Base-by-base conservation (phyloP, 1,140 invertebrate genomes). In the Conus betulinus region DNA sequence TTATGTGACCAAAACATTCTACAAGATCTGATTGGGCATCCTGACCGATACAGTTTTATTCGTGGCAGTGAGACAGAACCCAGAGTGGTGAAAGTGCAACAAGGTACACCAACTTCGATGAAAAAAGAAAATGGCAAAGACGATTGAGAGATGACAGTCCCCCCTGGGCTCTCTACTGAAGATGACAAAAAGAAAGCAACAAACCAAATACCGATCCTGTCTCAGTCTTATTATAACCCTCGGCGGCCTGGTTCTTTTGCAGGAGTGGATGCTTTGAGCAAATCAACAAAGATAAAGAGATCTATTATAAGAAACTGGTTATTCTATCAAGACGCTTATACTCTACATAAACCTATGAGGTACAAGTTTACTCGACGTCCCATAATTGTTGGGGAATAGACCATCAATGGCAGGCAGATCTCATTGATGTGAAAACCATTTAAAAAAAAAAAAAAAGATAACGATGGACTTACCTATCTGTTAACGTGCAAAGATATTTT, bases 371-470 rank as follows among this genome's bases (percentile, higher is more conserved):
- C 67, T 52, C 79, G 88, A 3, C 76, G 82, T 39, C 25, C 67
- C 10, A 87, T 81, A 7, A 83, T 89, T n/a, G 90, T 90, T 3
- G 39, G 17, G 39, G 90, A 74, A 92, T 94, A 8, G 93, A 95
- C 84, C 91, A 95, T 87, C 89, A 94, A 39, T 39, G 39, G 39
- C 39, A 39, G 39, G 39, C 39, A 39, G 39, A 39, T 39, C 39
- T 0, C 39, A 20, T 95, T 5, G 93, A 93, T 90, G 87, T 95
- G 85, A n/a, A n/a, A n/a, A n/a, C n/a, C n/a, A n/a, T n/a, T n/a
- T n/a, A n/a, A n/a, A n/a, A n/a, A n/a, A n/a, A n/a, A n/a, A n/a
- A n/a, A n/a, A n/a, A n/a, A n/a, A n/a, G n/a, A n/a, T n/a, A n/a
- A n/a, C n/a, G n/a, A n/a, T n/a, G n/a, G n/a, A n/a, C n/a, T n/a